Evolutionary conservation across 2,888 invertebrate species (phyloP), one percentile per base, ranked within the genome.

Genomic region (Hydropsyche betteni): DNA sequence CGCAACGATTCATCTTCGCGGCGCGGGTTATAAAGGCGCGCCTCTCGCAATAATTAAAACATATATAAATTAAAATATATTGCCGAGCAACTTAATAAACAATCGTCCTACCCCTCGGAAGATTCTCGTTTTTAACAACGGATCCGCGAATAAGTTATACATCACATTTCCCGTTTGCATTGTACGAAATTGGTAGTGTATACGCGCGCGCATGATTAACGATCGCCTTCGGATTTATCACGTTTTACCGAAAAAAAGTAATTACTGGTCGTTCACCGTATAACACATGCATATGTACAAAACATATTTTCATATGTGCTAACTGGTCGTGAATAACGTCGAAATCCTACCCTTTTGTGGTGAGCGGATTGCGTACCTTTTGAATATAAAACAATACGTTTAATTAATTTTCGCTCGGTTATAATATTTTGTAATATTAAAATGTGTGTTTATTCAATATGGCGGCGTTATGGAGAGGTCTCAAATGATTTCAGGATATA

Each of bases 401-500:
- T 53, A 53, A 53, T 53, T 53, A 53, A 53, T 53, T 53, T 53
- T 53, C 53, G 14, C 53, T 53, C 14, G n/a, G 53, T 16, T 5
- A 53, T 16, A 6, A 51, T 24, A 24, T 24, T 24, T 24, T 24
- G 24, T 24, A 24, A 24, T 24, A 24, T 14, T 61, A 61, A 8
- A 61, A n/a, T 2, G n/a, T 16, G 61, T 61, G 61, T n/a, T 16
- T 44, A 10, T 44, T 44, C 44, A 10, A 44, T 44, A 10, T 10
- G 6, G 6, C 10, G 44, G 3, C 44, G 44, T 8, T 44, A 24
- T 4, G 64, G 52, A 70, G 34, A 33, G 72, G 12, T 72, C 24
- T 58, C 75, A 76, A 70, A 72, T 72, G 72, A 58, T 72, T 58
- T 72, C 75, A 76, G 64, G 78, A 76, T 69, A 71, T 68, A 50